These are phyloP conservation scores for Burhinus oedicnemus DNA, from an alignment of 2,113 vertebrate species.

Conservation along the genomic window DNA sequence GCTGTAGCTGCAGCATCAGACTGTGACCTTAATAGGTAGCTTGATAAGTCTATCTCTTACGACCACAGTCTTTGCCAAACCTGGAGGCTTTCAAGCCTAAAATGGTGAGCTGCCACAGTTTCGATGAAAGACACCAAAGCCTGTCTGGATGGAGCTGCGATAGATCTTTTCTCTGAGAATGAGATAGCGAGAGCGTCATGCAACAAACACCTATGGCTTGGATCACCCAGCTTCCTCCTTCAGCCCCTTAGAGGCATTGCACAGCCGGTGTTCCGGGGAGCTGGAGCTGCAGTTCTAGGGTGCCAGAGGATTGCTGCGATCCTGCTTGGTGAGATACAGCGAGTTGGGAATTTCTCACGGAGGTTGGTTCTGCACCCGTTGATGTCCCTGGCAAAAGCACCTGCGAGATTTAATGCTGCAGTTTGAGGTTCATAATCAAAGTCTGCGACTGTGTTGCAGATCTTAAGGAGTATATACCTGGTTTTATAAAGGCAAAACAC, in stretches of 20 bases:
- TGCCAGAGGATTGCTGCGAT: background rate
- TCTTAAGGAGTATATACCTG: background rate
- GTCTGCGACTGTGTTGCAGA: background rate
- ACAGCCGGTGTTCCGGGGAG: rapidly evolving
- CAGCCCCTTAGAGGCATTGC: background rate
- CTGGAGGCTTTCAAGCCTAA: slow-evolving; percentile 10
- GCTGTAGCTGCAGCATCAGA: background rate
- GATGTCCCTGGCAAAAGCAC: background rate
- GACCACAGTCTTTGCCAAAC: background rate
- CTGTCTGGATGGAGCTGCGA: background rate
- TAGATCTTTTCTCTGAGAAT: background rate
- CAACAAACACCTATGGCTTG: background rate
- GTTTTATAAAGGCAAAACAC: background rate
- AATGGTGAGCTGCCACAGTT: background rate
- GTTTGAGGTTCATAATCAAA: background rate
- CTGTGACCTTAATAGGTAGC: background rate
- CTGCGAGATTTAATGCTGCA: background rate
- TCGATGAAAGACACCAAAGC: background rate
- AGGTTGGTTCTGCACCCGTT: background rate
- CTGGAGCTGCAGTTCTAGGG: background rate
- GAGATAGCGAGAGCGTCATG: background rate
- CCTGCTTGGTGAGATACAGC: background rate
- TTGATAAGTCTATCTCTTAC: background rate
- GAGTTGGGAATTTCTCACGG: rapidly evolving
- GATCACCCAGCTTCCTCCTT: background rate